Evolutionary conservation across 37 sponge, comb jelly and placozoan species (phyloP).

Genomic region (Ephydatia muelleri): DNA sequence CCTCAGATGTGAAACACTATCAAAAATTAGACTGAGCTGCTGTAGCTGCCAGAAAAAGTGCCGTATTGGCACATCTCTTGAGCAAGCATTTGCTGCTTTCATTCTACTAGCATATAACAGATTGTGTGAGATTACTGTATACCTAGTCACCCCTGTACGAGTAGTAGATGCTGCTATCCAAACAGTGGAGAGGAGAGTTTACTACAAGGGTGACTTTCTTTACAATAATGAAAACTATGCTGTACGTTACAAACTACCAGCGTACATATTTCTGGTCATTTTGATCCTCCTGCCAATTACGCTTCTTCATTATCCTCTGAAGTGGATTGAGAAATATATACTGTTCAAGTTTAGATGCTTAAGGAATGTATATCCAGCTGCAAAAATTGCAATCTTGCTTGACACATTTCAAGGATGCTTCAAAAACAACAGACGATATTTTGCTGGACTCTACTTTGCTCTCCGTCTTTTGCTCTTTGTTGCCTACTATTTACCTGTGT

Average conservation of each 20-base stretch:
- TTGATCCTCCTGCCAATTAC: slow-evolving; percentile 35
- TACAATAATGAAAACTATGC: neutral
- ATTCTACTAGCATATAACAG: slow-evolving; percentile 57
- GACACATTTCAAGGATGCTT: slow-evolving; percentile 66
- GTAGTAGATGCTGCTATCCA: slow-evolving; percentile 7
- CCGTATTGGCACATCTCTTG: slow-evolving; percentile 9
- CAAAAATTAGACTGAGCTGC: neutral
- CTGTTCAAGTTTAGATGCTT: neutral
- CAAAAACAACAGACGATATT: slow-evolving; percentile 38
- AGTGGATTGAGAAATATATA: slow-evolving; percentile 20
- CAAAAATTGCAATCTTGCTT: slow-evolving; percentile 30
- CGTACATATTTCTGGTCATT: slow-evolving; percentile 28
- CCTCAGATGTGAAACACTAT: neutral
- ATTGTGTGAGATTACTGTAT: slow-evolving; percentile 27
- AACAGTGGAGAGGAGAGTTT: neutral
- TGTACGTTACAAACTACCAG: slow-evolving; percentile 21
- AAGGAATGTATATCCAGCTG: slow-evolving; percentile 4
- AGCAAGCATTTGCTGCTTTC: slow-evolving; percentile 61
- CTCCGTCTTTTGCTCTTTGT: slow-evolving; percentile 33
- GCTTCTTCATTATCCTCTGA: slow-evolving; percentile 46
- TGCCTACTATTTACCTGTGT: neutral
- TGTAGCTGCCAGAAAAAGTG: slow-evolving; percentile 11
- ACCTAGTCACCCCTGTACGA: slow-evolving; percentile 11
- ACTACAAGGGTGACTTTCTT: slow-evolving; percentile 30
- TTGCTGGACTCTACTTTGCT: slow-evolving; percentile 59